Evolutionary conservation across 2,113 vertebrate species (phyloP).

Genomic region (Corydoras maculifer): DNA sequence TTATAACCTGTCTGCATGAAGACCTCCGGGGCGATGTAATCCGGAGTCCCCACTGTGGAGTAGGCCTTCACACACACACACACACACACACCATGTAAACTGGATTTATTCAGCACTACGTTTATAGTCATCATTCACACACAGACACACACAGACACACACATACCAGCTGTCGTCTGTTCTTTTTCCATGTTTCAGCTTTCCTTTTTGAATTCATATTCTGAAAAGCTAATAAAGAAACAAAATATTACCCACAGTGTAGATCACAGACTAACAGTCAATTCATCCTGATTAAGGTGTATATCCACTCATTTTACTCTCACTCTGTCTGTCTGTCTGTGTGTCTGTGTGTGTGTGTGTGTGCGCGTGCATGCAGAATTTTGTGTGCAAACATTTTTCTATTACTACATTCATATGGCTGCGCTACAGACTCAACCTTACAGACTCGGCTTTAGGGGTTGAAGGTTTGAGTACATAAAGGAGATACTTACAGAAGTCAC

Average conservation of each 20-base stretch:
- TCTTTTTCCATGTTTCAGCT: conserved; percentile 99
- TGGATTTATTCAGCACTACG: too few species aligned
- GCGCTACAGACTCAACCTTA: background rate
- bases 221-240: conserved; percentile 79
- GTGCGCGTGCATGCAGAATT: too few species aligned
- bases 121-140: background rate
- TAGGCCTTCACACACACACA: conserved; percentile 70
- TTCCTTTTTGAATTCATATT: conserved; percentile 99
- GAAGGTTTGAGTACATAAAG: background rate
- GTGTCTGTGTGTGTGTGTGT: too few species aligned
- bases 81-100: background rate
- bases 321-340: too few species aligned
- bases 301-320: too few species aligned
- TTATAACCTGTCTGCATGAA: conserved; percentile 98
- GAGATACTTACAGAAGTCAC: conserved; percentile 89
- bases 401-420: too few species aligned
- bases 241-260: background rate
- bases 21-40: conserved; percentile 96
- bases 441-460: background rate
- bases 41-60: conserved; percentile 92
- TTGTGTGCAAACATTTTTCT: too few species aligned
- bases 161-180: conserved; percentile 89
- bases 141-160: conserved; percentile 3
- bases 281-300: too few species aligned
- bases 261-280: too few species aligned